Conservation (phyloP, 1,140 invertebrate genomes). For the Orchesella cincta region DNA sequence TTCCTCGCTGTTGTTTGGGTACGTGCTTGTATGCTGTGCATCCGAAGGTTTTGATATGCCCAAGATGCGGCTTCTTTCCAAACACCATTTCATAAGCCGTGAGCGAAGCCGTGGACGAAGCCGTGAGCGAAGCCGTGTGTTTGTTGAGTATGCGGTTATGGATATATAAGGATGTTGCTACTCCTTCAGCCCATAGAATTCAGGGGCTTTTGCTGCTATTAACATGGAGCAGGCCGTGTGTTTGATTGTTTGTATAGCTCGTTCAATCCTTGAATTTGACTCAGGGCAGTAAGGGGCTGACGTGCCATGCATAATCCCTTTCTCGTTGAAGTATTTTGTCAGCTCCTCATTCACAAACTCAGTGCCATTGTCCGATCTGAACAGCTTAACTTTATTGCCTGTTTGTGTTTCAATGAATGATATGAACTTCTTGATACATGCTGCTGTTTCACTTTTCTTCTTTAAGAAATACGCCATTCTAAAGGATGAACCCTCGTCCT, state of each 20-base stretch:
- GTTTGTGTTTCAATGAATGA: constrained; percentile 33
- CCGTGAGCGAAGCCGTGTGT: too few relatives aligned
- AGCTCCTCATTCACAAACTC: constrained; percentile 43
- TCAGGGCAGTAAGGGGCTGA: constrained; percentile 57
- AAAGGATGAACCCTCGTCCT: constrained; percentile 56
- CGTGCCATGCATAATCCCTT: constrained; percentile 49
- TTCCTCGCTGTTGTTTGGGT: not conserved
- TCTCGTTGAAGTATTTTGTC: constrained; percentile 15
- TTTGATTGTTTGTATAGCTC: constrained; percentile 54
- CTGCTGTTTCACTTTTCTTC: constrained; percentile 55
- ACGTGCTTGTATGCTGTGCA: not conserved
- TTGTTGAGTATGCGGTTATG: too few relatives aligned
- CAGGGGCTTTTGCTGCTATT: constrained; percentile 34
- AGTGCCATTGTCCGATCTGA: constrained; percentile 48
- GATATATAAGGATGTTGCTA: constrained; percentile 54
- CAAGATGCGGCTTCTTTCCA: not conserved
- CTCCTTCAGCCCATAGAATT: constrained; percentile 56
- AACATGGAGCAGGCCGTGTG: constrained; percentile 56
- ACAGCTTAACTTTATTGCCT: constrained; percentile 37
- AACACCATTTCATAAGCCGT: not conserved
- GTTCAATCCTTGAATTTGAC: constrained; percentile 59
- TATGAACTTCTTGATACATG: constrained; percentile 54
- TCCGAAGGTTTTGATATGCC: not conserved
- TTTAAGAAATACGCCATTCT: constrained; percentile 56
- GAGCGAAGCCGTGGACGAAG: too few relatives aligned